phyloP scores from a whole-genome alignment of 2,888 invertebrate species.

The Chironomus tentans region DNA sequence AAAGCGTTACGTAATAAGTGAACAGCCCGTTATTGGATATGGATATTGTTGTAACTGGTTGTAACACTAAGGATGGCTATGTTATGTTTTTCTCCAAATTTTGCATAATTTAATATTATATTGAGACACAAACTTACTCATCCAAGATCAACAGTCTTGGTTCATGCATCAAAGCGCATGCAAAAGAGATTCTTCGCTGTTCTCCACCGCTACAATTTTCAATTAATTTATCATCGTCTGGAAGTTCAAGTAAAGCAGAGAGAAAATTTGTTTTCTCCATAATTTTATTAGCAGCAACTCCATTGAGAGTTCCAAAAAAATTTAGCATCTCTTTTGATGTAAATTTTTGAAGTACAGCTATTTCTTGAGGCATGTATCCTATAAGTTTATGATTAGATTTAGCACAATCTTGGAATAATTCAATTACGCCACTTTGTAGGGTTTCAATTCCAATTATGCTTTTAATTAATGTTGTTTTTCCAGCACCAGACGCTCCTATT shows the following conservation, averaged over 20 bases:
- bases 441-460: constrained; percentile 52
- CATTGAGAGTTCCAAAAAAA: constrained; percentile 71
- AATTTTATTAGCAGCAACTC: constrained; percentile 52
- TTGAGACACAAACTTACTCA: constrained; percentile 41
- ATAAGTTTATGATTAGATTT: constrained; percentile 48
- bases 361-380: constrained; percentile 78
- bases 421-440: constrained; percentile 58
- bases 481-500: constrained; percentile 73
- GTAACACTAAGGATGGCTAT: too few relatives aligned
- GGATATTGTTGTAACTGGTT: too few relatives aligned
- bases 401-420: constrained; percentile 49
- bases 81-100: too few relatives aligned
- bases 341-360: constrained; percentile 58
- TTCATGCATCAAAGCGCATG: constrained; percentile 68
- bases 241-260: constrained; percentile 57
- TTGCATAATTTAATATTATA: too few relatives aligned
- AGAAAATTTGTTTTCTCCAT: constrained; percentile 53
- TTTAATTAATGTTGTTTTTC: constrained; percentile 59
- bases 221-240: constrained; percentile 50
- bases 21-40: too few relatives aligned
- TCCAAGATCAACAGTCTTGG: constrained; percentile 75
- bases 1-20: too few relatives aligned
- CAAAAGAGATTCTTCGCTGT: constrained; percentile 70
- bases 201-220: constrained; percentile 71
- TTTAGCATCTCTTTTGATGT: constrained; percentile 64